phyloP scores from a whole-genome alignment of 2,113 vertebrate species.

The Zosterops japonicus region DNA sequence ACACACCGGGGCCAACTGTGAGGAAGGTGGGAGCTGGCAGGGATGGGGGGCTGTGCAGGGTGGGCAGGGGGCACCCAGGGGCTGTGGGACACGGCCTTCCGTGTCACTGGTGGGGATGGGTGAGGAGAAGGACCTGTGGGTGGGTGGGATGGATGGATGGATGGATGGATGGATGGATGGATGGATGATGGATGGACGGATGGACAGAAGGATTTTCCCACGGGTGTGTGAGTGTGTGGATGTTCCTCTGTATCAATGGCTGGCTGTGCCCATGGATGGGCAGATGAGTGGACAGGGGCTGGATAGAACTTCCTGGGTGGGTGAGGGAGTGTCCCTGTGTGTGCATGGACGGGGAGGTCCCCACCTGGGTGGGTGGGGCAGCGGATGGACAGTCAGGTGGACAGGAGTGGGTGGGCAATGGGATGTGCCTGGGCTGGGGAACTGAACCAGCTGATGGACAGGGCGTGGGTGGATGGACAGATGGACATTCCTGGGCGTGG shows the following conservation, averaged over 20 bases:
- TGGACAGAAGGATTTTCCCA: neutral
- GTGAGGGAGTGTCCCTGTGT: neutral
- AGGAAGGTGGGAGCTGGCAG: conserved; percentile 76
- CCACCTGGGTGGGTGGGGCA: neutral
- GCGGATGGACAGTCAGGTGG: neutral
- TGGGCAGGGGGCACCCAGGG: neutral
- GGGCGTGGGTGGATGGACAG: neutral
- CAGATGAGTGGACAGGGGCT: neutral
- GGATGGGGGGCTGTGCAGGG: neutral
- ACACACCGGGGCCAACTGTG: conserved; percentile 80
- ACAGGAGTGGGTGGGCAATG: neutral
- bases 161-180: neutral
- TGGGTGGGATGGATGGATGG: neutral
- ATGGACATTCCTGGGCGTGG: neutral
- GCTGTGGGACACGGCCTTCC: accelerated
- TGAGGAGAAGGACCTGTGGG: neutral
- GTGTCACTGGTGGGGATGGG: neutral
- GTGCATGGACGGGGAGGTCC: neutral
- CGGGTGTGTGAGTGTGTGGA: no score
- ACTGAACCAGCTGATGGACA: accelerated
- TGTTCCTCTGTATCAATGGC: neutral
- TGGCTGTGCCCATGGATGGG: neutral
- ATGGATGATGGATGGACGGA: neutral
- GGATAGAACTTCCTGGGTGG: neutral
- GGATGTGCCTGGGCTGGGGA: accelerated